phyloP scores from a whole-genome alignment of 2,113 vertebrate genomes.

The Anseranas semipalmata region DNA sequence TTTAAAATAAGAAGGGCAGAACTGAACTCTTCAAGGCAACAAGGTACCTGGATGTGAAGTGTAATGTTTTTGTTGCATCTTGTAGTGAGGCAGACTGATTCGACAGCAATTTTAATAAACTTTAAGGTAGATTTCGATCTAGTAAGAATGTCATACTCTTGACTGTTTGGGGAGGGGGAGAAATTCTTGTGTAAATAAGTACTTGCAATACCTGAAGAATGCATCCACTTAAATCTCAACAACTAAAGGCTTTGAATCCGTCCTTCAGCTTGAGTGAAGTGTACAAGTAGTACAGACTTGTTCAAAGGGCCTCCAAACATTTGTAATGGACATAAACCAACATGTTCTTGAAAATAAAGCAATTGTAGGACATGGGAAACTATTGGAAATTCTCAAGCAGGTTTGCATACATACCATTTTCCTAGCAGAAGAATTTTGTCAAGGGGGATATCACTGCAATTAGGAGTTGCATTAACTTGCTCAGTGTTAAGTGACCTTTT shows the following conservation, averaged over 20 bases:
- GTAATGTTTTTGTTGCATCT: neutral
- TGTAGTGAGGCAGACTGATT: neutral
- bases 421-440: neutral
- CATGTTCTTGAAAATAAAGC: neutral
- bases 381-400: neutral
- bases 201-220: neutral
- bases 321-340: neutral
- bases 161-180: neutral
- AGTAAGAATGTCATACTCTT: neutral
- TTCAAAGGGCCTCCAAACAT: neutral
- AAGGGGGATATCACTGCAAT: neutral
- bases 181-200: neutral
- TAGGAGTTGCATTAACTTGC: neutral
- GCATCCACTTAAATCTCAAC: neutral
- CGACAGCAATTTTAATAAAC: neutral
- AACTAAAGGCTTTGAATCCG: neutral
- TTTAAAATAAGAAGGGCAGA: neutral
- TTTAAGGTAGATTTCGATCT: neutral
- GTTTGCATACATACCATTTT: rapidly evolving
- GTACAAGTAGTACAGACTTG: rapidly evolving
- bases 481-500: neutral
- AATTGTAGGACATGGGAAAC: neutral
- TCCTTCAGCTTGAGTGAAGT: neutral
- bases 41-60: neutral
- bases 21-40: rapidly evolving